phyloP scores from a whole-genome alignment of 2,888 invertebrate genomes.

The Coleophora flavipennella region DNA sequence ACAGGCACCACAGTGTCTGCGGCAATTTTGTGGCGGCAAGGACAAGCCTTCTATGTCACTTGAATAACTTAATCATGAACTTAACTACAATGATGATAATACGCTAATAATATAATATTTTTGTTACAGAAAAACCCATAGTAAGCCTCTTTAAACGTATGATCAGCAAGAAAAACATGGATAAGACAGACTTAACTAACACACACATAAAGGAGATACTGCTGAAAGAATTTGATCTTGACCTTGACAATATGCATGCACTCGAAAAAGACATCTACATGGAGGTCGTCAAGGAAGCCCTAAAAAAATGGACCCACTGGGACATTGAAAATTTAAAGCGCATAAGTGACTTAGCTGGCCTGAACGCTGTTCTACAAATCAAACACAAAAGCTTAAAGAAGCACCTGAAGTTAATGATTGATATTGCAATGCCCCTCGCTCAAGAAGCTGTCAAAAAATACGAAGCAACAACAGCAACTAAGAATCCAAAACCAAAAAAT shows the following conservation, averaged over 20 bases:
- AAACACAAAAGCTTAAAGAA: conserved; percentile 37
- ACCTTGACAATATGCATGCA: conserved; percentile 27
- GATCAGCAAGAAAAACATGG: conserved; percentile 36
- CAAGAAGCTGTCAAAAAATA: conserved; percentile 20
- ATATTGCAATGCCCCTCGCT: conserved; percentile 24
- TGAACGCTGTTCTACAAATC: conserved; percentile 26
- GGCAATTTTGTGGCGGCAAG: no score
- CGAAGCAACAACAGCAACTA: no score
- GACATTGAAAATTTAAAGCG: conserved; percentile 33
- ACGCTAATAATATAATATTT: no score
- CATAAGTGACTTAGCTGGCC: conserved; percentile 15
- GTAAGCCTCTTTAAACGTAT: conserved; percentile 40
- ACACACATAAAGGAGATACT: conserved; percentile 44
- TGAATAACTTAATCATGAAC: no score
- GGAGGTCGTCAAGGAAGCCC: conserved; percentile 44
- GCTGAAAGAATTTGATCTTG: conserved; percentile 38
- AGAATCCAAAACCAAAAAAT: neutral
- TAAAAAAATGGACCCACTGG: conserved; percentile 59
- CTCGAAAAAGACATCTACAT: conserved; percentile 47
- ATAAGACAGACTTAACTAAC: conserved; percentile 46
- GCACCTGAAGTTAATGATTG: conserved; percentile 28
- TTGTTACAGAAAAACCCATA: conserved; percentile 47
- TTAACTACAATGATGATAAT: no score
- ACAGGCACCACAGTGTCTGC: no score
- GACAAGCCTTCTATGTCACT: no score